These are phyloP conservation scores for Carposina sasakii DNA, from an alignment of 1,140 invertebrate genomes.

Conservation along the genomic window DNA sequence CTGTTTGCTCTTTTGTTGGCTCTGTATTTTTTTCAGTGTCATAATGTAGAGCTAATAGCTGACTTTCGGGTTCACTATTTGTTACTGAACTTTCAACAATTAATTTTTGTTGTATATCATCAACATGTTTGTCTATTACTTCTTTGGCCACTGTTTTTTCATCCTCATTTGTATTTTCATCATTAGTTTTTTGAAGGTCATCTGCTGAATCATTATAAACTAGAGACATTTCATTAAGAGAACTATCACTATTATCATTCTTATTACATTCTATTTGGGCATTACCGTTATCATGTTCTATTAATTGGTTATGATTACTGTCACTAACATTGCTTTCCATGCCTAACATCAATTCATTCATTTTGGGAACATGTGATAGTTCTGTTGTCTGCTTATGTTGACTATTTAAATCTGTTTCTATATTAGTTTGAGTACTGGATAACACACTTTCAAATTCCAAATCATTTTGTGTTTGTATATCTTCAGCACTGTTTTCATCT, in stretches of 20 bases:
- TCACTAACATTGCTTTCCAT: constrained; percentile 4
- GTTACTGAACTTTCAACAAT: constrained; percentile 4
- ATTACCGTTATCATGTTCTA: constrained; percentile 3
- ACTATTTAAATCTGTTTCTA: no score
- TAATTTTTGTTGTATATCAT: not conserved
- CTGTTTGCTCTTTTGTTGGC: constrained; percentile 8
- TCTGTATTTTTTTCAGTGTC: constrained; percentile 36
- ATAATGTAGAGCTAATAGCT: constrained; percentile 40
- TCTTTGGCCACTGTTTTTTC: constrained; percentile 2
- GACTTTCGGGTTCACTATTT: constrained; percentile 31
- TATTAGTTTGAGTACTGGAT: no score
- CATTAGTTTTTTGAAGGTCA: not conserved
- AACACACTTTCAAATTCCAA: no score
- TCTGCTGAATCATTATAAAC: constrained; percentile 11
- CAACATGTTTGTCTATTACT: not conserved
- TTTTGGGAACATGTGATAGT: no score
- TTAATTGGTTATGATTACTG: constrained; percentile 4
- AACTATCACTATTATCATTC: constrained; percentile 9
- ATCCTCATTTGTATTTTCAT: constrained; percentile 1
- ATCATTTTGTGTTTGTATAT: no score
- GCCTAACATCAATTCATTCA: no score
- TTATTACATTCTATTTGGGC: no score
- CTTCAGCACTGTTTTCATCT: no score
- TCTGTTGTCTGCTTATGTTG: no score
- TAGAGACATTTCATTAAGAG: constrained; percentile 6